Evolutionary conservation across 2,888 invertebrate genomes (phyloP), one percentile per base, ranked within the genome.

Genomic region (Hofmannophila pseudospretella): DNA sequence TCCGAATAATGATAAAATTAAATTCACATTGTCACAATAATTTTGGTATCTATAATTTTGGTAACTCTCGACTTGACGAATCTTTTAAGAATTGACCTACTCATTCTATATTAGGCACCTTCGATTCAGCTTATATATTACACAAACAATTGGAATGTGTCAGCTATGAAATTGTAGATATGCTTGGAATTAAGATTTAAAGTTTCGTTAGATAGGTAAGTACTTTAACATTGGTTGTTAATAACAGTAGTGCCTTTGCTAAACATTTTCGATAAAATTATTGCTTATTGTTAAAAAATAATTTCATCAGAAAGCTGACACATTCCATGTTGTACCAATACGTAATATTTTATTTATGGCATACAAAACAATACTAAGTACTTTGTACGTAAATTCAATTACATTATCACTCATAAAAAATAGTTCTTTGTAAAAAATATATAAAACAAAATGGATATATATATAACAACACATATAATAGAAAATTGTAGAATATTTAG

Each of bases 111-210:
- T 44, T 65, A 73, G 69, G 78, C 82, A 82, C 81, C 80, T 61
- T 77, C 55, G 78, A 82, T 81, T 81, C 82, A 82, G 81, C 82
- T 73, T 71, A 66, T 5, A 34, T 11, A n/a, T n/a, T n/a, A 39
- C 30, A 40, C 36, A n/a, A 23, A 32, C 23, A 25, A 41, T 56
- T 36, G 47, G 64, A 66, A 62, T 66, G 65, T 64, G 58, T 57
- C 61, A 58, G 54, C n/a, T n/a, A n/a, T n/a, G n/a, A n/a, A n/a
- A n/a, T n/a, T n/a, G n/a, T n/a, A n/a, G n/a, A n/a, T n/a, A n/a
- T n/a, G n/a, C n/a, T n/a, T n/a, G n/a, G n/a, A n/a, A n/a, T n/a
- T n/a, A n/a, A n/a, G n/a, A n/a, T n/a, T n/a, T n/a, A n/a, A n/a
- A n/a, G n/a, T n/a, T n/a, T n/a, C n/a, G n/a, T n/a, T n/a, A n/a